A percentile compares a stretch with the other conserved stretches of the same genome.
Conservation (phyloP, 2,113 vertebrate species). For the Eublepharis macularius region DNA sequence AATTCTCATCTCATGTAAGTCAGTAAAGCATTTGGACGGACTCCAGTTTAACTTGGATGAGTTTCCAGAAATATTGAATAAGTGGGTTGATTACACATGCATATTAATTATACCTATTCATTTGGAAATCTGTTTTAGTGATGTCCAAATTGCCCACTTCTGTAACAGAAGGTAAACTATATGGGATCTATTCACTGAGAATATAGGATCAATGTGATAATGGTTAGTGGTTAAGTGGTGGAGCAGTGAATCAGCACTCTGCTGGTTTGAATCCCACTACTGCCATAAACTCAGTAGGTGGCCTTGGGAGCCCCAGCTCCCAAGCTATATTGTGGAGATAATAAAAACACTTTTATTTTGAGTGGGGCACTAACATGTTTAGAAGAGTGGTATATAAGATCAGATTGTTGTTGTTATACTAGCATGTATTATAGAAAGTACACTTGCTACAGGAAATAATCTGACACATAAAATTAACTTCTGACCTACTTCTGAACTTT, state of each 20-base stretch:
- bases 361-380: too few species aligned
- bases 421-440: background rate
- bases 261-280: too few species aligned
- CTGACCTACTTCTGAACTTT: background rate
- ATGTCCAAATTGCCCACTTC: background rate
- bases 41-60: constrained; percentile 6
- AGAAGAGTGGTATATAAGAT: too few species aligned
- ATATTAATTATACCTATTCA: background rate
- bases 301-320: too few species aligned
- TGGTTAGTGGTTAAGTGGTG: too few species aligned
- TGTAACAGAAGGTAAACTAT: background rate
- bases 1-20: background rate
- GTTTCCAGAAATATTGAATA: background rate
- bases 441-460: background rate
- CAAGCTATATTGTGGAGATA: too few species aligned
- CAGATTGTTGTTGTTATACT: too few species aligned
- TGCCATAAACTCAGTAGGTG: too few species aligned
- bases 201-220: background rate
- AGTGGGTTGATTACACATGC: accelerated
- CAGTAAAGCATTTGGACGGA: background rate
- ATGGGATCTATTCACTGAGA: background rate
- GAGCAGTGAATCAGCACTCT: too few species aligned
- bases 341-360: too few species aligned
- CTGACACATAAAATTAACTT: background rate
- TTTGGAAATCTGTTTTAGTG: background rate